phyloP scores from a whole-genome alignment of 2,888 invertebrate species.

The Dermolepida albohirtum region DNA sequence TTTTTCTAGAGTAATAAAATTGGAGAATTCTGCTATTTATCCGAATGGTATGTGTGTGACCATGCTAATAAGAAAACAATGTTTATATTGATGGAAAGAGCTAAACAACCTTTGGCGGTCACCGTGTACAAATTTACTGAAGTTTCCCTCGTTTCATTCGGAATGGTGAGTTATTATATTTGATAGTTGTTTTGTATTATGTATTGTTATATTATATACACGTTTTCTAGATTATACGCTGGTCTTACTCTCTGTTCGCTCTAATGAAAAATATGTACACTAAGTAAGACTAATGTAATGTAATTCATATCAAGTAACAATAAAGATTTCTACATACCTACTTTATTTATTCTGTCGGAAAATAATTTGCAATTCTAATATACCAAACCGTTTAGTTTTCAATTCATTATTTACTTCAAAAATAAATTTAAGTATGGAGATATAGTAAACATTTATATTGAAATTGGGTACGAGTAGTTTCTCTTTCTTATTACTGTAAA shows the following conservation, averaged over 20 bases:
- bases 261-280: conserved; percentile 6
- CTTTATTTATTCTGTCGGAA: too few relatives aligned
- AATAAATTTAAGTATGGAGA: too few relatives aligned
- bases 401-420: too few relatives aligned
- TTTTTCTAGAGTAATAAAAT: conserved; percentile 42
- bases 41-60: conserved; percentile 42
- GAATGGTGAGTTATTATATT: conserved; percentile 10
- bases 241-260: conserved; percentile 31
- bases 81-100: conserved; percentile 47
- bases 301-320: too few relatives aligned
- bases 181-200: too few relatives aligned
- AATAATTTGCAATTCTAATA: too few relatives aligned
- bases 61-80: conserved; percentile 33
- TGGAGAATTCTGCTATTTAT: conserved; percentile 43
- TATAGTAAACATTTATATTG: too few relatives aligned
- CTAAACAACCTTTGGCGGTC: conserved; percentile 40
- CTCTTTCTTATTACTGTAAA: too few relatives aligned
- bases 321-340: too few relatives aligned
- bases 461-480: too few relatives aligned
- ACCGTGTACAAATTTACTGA: conserved; percentile 30
- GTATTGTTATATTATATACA: too few relatives aligned
- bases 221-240: conserved; percentile 22
- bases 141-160: conserved; percentile 32
- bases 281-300: not conserved
- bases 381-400: too few relatives aligned